A percentile compares a stretch with the other conserved stretches of the same genome.
Conservation (phyloP, 2,113 vertebrate genomes). For the Aptenodytes patagonicus region DNA sequence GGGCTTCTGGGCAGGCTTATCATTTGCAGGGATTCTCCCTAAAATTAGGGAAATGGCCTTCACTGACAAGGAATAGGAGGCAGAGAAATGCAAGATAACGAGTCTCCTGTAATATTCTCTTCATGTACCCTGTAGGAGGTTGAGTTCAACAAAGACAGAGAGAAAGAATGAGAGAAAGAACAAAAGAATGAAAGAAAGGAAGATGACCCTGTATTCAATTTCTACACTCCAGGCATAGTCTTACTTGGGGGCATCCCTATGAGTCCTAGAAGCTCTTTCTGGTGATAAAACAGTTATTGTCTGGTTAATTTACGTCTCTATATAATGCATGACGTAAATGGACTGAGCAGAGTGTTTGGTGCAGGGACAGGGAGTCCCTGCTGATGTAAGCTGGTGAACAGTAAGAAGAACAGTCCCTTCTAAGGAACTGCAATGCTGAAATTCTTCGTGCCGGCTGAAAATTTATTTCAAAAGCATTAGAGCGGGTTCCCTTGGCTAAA, state of each 20-base stretch:
- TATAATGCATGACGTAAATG: neutral
- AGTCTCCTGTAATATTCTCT: neutral
- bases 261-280: neutral
- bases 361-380: neutral
- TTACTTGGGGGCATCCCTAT: neutral
- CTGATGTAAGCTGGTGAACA: neutral
- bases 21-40: neutral
- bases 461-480: neutral
- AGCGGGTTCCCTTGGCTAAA: neutral
- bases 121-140: neutral
- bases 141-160: neutral
- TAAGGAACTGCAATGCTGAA: neutral
- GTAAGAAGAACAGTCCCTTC: neutral
- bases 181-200: neutral
- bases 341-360: neutral
- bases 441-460: neutral
- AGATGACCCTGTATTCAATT: neutral
- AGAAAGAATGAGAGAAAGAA: neutral
- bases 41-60: neutral
- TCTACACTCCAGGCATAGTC: neutral
- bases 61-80: neutral
- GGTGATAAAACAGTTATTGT: neutral
- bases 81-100: neutral
- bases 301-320: neutral
- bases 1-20: neutral